phyloP scores from a whole-genome alignment of 2,113 vertebrate species.

The Phalacrocorax aristotelis region DNA sequence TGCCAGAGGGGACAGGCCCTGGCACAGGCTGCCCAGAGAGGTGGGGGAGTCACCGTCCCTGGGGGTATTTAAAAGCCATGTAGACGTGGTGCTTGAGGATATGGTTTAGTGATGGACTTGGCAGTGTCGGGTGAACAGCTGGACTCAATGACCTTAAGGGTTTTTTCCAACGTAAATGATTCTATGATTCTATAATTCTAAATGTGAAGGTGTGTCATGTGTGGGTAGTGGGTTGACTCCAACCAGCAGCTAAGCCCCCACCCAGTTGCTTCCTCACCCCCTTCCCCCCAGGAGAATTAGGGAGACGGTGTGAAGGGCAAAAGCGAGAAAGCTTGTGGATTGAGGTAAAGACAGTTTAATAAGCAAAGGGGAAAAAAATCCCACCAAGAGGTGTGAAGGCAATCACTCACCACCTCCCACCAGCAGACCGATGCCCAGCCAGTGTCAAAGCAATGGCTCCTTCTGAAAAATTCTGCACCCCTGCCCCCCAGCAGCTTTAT shows the following conservation, averaged over 20 bases:
- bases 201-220: background rate
- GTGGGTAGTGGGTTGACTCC: background rate
- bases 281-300: background rate
- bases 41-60: too few species aligned
- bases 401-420: background rate
- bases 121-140: background rate
- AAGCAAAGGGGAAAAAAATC: background rate
- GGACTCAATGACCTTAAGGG: background rate
- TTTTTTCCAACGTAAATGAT: background rate
- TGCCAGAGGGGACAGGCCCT: fast-evolving
- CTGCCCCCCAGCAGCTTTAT: background rate
- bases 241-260: background rate
- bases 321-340: background rate
- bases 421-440: background rate
- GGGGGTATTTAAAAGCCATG: background rate
- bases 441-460: background rate
- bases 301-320: background rate
- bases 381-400: background rate
- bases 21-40: background rate
- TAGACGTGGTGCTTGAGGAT: background rate
- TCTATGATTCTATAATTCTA: background rate
- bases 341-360: background rate
- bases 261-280: background rate
- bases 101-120: too few species aligned
- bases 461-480: background rate